These are phyloP conservation scores for Megaustenia siamemsis DNA, from an alignment of 2,888 invertebrate genomes.

Conservation along the genomic window DNA sequence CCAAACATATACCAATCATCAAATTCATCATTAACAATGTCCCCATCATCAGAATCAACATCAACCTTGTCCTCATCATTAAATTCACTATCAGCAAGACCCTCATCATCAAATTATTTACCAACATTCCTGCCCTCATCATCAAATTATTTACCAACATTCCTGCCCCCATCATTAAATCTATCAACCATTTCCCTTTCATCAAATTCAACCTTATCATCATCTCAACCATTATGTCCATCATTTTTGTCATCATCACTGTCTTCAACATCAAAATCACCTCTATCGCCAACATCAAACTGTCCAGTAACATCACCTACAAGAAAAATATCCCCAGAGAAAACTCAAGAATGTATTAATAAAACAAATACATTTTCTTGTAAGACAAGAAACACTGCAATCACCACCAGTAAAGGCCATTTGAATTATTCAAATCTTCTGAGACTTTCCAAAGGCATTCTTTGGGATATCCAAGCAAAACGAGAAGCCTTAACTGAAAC, in stretches of 20 bases:
- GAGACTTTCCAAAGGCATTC: slow-evolving; percentile 67
- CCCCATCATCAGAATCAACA: neutral
- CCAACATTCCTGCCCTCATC: too few species aligned
- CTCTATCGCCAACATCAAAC: slow-evolving; percentile 6
- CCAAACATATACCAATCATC: neutral
- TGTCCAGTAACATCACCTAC: neutral
- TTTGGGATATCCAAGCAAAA: slow-evolving; percentile 75
- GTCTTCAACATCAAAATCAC: slow-evolving; percentile 19
- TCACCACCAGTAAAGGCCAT: neutral
- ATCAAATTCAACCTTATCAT: neutral
- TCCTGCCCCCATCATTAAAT: neutral
- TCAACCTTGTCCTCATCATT: neutral
- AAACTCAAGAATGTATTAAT: neutral
- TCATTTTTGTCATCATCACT: neutral
- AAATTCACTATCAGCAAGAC: too few species aligned
- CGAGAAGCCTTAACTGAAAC: slow-evolving; percentile 72
- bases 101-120: too few species aligned
- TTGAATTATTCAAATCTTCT: slow-evolving; percentile 52
- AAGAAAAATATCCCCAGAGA: neutral
- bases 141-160: neutral
- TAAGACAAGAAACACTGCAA: neutral
- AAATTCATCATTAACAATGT: neutral
- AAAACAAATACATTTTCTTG: neutral
- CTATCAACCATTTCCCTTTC: neutral
- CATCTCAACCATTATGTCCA: neutral